Evolutionary conservation across 2,113 vertebrate species (phyloP).

Genomic region (Illadopsis cleaveri): DNA sequence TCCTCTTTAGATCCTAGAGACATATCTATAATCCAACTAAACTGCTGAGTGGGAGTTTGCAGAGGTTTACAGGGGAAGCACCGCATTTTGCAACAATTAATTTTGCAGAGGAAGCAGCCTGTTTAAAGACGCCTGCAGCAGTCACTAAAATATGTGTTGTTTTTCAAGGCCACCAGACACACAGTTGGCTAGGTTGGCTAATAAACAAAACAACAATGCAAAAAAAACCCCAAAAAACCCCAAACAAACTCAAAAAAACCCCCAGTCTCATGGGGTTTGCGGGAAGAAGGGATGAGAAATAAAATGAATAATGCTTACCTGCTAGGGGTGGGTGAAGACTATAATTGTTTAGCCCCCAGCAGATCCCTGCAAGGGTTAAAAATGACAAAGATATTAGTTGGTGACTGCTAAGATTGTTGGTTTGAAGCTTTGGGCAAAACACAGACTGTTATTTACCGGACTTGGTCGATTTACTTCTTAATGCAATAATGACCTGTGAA

Average conservation of each 20-base stretch:
- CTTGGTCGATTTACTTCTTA: constrained; percentile 87
- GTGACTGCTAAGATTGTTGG: constrained; percentile 74
- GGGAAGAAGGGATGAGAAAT: constrained; percentile 62
- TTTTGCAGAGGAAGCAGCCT: constrained; percentile 81
- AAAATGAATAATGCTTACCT: constrained; percentile 80
- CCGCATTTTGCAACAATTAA: constrained; percentile 76
- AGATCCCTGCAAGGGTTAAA: constrained; percentile 80
- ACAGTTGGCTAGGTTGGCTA: constrained; percentile 72
- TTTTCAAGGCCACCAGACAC: constrained; percentile 78
- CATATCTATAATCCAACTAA: constrained; percentile 45
- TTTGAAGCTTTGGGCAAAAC: constrained; percentile 80
- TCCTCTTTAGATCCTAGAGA: constrained; percentile 39
- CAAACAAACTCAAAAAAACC: neutral
- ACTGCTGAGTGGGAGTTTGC: constrained; percentile 71
- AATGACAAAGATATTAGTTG: constrained; percentile 79
- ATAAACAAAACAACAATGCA: constrained; percentile 76
- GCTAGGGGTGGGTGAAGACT: constrained; percentile 73
- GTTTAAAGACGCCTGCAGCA: constrained; percentile 76
- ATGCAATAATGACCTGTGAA: constrained; percentile 89
- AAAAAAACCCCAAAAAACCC: neutral
- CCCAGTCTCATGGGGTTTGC: constrained; percentile 67
- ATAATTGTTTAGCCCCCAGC: constrained; percentile 80
- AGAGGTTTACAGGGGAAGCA: constrained; percentile 65
- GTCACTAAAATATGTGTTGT: constrained; percentile 72
- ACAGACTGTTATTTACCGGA: constrained; percentile 85